These are phyloP conservation scores for Toxotes chatareus DNA, from an alignment of 2,113 vertebrate genomes.

Conservation along the genomic window DNA sequence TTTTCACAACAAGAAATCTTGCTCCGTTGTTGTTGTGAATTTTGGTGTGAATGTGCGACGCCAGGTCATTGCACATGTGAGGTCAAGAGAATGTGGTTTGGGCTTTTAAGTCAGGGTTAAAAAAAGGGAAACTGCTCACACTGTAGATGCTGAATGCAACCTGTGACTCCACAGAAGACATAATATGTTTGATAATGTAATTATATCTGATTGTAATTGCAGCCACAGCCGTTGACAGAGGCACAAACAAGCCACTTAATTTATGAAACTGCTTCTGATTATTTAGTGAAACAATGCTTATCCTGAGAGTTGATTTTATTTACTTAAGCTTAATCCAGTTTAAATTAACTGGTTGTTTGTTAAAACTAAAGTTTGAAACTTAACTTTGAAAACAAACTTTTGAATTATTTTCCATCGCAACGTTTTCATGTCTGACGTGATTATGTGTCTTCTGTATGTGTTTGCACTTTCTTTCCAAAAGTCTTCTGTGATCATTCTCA, in stretches of 20 bases:
- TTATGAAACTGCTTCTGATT: constrained; percentile 20
- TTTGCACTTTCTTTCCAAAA: constrained; percentile 65
- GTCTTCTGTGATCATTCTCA: constrained; percentile 70
- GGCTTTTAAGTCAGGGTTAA: background rate
- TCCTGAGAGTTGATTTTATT: constrained; percentile 18
- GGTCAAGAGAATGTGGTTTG: background rate
- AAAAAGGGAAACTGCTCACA: background rate
- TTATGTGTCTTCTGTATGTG: constrained; percentile 40
- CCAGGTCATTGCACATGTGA: background rate
- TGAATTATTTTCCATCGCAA: background rate
- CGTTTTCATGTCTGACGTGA: constrained; percentile 5
- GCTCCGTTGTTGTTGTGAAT: background rate
- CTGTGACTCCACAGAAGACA: no score
- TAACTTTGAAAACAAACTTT: constrained; percentile 1
- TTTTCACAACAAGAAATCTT: background rate
- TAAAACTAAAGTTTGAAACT: constrained; percentile 33
- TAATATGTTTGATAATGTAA: no score
- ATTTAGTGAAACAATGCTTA: constrained; percentile 27
- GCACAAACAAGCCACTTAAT: constrained; percentile 26
- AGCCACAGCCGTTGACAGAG: background rate
- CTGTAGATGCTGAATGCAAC: no score
- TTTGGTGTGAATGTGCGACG: background rate
- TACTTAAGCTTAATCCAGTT: background rate
- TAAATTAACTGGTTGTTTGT: constrained; percentile 15
- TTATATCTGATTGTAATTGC: background rate